These are phyloP conservation scores for Amblyraja radiata DNA, from an alignment of 2,797 vertebrate species.

Conservation along the genomic window DNA sequence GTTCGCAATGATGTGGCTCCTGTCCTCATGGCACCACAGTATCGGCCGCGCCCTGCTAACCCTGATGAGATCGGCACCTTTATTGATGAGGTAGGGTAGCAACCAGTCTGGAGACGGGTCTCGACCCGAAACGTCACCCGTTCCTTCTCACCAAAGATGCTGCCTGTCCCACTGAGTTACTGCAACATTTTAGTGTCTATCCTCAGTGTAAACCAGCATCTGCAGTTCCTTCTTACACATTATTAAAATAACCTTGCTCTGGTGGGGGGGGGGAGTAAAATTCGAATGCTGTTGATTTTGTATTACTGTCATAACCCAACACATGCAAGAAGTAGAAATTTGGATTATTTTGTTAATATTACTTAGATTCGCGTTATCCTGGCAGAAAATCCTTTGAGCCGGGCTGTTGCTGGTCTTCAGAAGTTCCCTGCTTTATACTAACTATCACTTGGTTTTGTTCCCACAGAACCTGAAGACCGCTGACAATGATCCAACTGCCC, in stretches of 20 bases:
- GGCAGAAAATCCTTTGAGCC: neutral
- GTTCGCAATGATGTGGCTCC: slow-evolving; percentile 76
- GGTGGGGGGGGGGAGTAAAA: neutral
- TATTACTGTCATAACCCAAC: neutral
- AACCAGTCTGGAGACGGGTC: no score
- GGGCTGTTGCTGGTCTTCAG: neutral
- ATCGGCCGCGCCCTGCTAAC: slow-evolving; percentile 77
- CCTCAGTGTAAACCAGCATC: no score
- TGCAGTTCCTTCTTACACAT: no score
- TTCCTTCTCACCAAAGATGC: no score
- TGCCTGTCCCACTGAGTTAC: no score
- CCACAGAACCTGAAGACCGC: slow-evolving; percentile 80
- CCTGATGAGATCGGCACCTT: slow-evolving; percentile 86
- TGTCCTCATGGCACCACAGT: slow-evolving; percentile 65
- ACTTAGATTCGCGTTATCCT: no score
- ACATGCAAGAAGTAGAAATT: neutral
- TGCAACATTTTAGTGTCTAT: no score
- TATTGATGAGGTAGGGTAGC: slow-evolving; percentile 73
- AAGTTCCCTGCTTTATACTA: neutral
- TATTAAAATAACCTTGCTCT: no score
- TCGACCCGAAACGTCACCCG: no score
- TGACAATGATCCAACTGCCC: slow-evolving; percentile 79
- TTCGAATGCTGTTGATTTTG: no score
- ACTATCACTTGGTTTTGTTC: neutral
- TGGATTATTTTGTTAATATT: no score